phyloP scores from a whole-genome alignment of 2,113 vertebrate genomes.

The Alligator mississippiensis region DNA sequence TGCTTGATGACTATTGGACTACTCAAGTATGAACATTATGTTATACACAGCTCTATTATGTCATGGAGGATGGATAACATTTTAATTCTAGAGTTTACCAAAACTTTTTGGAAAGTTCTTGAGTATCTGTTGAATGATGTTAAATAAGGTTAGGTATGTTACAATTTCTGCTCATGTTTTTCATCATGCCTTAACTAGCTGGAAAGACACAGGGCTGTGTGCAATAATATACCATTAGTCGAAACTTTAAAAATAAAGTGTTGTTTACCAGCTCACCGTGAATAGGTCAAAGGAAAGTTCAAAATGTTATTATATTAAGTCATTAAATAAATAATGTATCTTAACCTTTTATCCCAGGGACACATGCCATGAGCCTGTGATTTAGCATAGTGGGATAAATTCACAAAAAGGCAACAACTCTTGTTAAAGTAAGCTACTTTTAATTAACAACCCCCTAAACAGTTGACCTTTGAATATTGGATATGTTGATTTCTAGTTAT shows the following conservation, averaged over 20 bases:
- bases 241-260: not conserved
- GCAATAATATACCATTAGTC: not conserved
- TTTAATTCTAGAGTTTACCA: not conserved
- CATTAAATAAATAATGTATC: slow-evolving; percentile 31
- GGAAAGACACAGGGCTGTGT: not conserved
- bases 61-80: not conserved
- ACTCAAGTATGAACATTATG: not conserved
- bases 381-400: not conserved
- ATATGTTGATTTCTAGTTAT: not conserved
- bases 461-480: not conserved
- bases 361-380: slow-evolving; percentile 19
- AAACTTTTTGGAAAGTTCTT: not conserved
- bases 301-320: not conserved
- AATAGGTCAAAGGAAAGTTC: slow-evolving; percentile 24
- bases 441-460: slow-evolving; percentile 26
- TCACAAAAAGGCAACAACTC: slow-evolving; percentile 7
- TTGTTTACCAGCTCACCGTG: slow-evolving; percentile 28
- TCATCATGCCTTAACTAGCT: not conserved
- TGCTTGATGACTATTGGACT: not conserved
- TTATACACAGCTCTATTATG: not conserved
- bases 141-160: not conserved
- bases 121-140: not conserved
- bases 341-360: not conserved
- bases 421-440: not conserved
- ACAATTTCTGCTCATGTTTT: not conserved